These are phyloP conservation scores for Grammomys surdaster DNA, from an alignment of 2,113 vertebrate species.

Conservation along the genomic window DNA sequence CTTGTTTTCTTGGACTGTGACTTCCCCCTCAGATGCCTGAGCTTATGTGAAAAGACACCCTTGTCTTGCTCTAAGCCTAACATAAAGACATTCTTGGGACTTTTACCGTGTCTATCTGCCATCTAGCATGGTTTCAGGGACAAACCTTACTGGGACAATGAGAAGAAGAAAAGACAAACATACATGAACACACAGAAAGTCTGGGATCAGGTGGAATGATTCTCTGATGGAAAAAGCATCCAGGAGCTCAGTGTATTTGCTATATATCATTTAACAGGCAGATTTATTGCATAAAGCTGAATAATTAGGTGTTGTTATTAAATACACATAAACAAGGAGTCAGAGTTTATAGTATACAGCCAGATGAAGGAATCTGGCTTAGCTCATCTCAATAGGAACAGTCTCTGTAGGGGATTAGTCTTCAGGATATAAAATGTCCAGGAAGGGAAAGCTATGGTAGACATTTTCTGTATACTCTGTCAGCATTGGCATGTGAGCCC, in stretches of 20 bases:
- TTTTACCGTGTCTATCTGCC: neutral
- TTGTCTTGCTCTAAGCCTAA: neutral
- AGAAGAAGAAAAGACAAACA: neutral
- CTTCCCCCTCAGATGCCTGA: neutral
- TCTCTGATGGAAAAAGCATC: neutral
- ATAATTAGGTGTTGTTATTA: neutral
- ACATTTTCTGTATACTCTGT: neutral
- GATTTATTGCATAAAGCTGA: neutral
- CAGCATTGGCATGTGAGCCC: neutral
- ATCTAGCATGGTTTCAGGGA: neutral
- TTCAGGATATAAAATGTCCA: neutral
- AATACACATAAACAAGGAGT: neutral
- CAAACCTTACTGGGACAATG: neutral
- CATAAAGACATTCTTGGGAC: slow-evolving; percentile 20
- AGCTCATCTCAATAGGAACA: neutral
- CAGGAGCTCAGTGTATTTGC: neutral
- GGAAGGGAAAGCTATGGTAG: neutral
- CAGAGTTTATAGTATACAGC: neutral
- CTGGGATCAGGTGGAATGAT: neutral
- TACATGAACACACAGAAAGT: neutral
- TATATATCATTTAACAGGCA: neutral
- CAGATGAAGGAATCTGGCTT: neutral
- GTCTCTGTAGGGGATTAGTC: neutral
- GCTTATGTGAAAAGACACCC: neutral
- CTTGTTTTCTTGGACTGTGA: neutral